Evolutionary conservation across 2,888 invertebrate genomes (phyloP).

Genomic region (Dioctria rufipes): DNA sequence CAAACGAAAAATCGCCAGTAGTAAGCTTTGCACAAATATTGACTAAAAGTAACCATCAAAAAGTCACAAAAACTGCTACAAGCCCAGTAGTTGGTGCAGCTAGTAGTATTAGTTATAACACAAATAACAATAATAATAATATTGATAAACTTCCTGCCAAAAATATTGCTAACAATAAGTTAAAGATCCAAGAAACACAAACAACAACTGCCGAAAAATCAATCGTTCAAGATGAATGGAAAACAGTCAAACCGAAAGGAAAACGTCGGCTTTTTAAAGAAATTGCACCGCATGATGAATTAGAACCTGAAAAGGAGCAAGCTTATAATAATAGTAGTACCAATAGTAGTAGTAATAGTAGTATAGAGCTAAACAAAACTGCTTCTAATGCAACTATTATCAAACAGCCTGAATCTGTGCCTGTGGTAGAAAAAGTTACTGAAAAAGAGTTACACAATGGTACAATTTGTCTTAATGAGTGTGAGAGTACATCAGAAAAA

Average conservation of each 20-base stretch:
- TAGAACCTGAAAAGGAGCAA: background rate
- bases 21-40: constrained; percentile 59
- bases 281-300: background rate
- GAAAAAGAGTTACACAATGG: background rate
- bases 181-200: constrained; percentile 2
- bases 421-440: background rate
- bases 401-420: background rate
- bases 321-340: background rate
- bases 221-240: constrained; percentile 50
- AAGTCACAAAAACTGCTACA: background rate
- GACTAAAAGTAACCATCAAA: constrained; percentile 24
- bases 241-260: constrained; percentile 57
- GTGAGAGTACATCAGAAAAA: background rate
- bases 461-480: too few species aligned
- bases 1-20: constrained; percentile 22
- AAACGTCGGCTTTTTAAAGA: constrained; percentile 54
- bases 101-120: background rate
- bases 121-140: background rate
- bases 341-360: background rate
- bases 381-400: too few species aligned
- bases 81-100: background rate
- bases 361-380: too few species aligned
- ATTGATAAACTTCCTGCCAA: constrained; percentile 39
- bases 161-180: background rate
- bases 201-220: background rate